Conservation (phyloP, 1,140 invertebrate species). For the Brachionus manjavacas region DNA sequence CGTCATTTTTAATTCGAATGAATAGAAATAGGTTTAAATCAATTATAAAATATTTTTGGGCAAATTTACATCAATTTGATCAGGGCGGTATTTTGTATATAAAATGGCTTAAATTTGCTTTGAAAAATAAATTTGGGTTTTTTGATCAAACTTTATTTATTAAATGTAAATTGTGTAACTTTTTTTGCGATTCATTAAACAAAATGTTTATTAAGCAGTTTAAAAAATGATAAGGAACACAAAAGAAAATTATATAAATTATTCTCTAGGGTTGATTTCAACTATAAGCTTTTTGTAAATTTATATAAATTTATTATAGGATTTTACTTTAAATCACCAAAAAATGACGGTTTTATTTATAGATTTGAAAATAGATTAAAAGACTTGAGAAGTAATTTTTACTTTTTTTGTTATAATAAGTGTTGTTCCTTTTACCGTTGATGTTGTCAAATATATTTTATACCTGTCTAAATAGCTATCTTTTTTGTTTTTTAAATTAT, state of each 20-base stretch:
- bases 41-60: background rate
- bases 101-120: background rate
- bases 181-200: background rate
- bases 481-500: background rate
- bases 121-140: background rate
- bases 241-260: background rate
- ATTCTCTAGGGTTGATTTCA: background rate
- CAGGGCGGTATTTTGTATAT: background rate
- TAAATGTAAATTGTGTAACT: conserved; percentile 12
- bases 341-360: conserved; percentile 29
- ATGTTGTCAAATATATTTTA: background rate
- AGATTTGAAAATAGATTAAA: background rate
- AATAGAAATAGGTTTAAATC: conserved; percentile 6
- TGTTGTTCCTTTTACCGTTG: background rate
- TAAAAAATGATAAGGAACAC: background rate
- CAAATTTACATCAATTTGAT: background rate
- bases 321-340: background rate
- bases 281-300: background rate
- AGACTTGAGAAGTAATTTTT: conserved; percentile 11
- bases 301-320: background rate
- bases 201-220: background rate
- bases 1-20: conserved; percentile 6
- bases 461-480: background rate
- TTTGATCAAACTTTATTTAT: background rate
- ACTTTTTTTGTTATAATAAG: background rate